A percentile compares a stretch with the other conserved stretches of the same genome.
These are phyloP conservation scores for Crossocerus cetratus DNA, from an alignment of 2,888 invertebrate species.

Conservation along the genomic window DNA sequence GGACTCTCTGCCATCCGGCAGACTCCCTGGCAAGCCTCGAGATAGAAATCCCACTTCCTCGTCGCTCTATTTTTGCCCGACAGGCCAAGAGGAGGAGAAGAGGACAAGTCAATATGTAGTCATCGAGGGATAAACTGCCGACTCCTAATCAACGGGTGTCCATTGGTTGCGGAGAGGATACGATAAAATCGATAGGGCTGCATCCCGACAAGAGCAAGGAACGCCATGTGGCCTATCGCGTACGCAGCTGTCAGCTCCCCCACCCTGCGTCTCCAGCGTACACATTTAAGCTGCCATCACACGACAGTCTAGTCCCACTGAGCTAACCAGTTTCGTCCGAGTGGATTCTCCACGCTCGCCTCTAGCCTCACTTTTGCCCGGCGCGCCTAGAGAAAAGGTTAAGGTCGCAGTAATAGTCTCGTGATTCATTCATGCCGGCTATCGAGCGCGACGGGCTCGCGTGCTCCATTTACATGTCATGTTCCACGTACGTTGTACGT, in stretches of 20 bases:
- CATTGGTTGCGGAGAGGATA: conserved; percentile 58
- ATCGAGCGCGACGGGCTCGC: conserved; percentile 37
- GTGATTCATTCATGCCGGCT: conserved; percentile 51
- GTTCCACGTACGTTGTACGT: not conserved
- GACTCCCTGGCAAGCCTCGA: no score
- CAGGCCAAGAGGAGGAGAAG: conserved; percentile 9
- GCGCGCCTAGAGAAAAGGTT: conserved; percentile 25
- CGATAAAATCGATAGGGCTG: conserved; percentile 70
- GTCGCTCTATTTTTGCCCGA: no score
- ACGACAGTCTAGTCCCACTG: conserved; percentile 10
- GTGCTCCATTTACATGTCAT: conserved; percentile 4
- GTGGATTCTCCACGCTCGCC: not conserved
- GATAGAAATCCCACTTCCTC: no score
- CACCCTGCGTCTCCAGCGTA: conserved; percentile 21
- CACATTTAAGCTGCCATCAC: conserved; percentile 53
- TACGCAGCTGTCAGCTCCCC: conserved; percentile 70
- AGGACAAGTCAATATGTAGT: conserved; percentile 41
- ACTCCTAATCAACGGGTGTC: conserved; percentile 48
- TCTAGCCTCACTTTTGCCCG: not conserved
- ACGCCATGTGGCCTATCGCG: conserved; percentile 71
- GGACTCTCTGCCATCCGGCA: no score
- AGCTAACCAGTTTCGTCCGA: not conserved
- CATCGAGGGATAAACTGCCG: conserved; percentile 38
- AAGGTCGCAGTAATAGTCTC: conserved; percentile 34
- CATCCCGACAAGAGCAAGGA: conserved; percentile 66